phyloP scores from a whole-genome alignment of 1,140 invertebrate genomes.

The honey bee (Apis mellifera) region Amel_HAv3.1 CM009944.2:1823501-1824000 shows the following conservation, averaged over 20 bases:
- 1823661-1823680: not conserved
- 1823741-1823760: slow-evolving; percentile 36
- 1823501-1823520: no score
- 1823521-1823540: no score
- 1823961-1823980: not conserved
- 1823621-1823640: not conserved
- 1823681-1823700: no score
- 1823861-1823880: no score
- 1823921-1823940: no score
- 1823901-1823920: not conserved
- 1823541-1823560: not conserved
- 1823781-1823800: slow-evolving; percentile 15
- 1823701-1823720: not conserved
- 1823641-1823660: no score
- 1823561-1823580: no score
- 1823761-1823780: slow-evolving; percentile 3
- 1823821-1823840: not conserved
- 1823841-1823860: not conserved
- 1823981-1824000: not conserved
- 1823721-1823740: slow-evolving; percentile 10
- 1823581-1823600: slow-evolving; percentile 30
- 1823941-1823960: not conserved
- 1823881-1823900: not conserved
- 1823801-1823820: slow-evolving; percentile 13
- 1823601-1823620: not conserved